phyloP scores from a whole-genome alignment of 2,113 vertebrate genomes.

The Tylochromis polylepis region DNA sequence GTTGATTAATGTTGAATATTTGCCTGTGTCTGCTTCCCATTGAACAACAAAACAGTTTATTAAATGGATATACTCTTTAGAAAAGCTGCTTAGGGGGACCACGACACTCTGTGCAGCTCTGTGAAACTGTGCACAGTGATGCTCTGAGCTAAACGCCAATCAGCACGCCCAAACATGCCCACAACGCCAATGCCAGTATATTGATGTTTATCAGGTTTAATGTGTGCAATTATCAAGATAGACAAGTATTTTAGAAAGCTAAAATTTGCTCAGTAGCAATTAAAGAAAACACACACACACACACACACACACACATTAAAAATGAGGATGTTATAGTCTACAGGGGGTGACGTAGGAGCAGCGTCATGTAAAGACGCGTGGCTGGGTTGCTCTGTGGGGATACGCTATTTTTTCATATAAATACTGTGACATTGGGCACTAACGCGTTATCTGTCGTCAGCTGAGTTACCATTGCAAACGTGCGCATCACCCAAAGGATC shows the following conservation, averaged over 20 bases:
- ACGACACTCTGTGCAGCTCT: not conserved
- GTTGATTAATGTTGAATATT: not conserved
- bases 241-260: not conserved
- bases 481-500: no score
- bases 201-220: not conserved
- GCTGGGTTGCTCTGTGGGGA: no score
- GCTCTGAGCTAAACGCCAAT: not conserved
- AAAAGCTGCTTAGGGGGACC: not conserved
- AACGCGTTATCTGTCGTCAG: no score
- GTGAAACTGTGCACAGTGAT: not conserved
- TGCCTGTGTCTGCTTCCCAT: not conserved
- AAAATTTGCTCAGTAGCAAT: not conserved
- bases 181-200: not conserved
- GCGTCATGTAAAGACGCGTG: no score
- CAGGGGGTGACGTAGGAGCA: no score
- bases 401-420: no score
- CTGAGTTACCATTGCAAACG: no score
- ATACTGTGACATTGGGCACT: no score
- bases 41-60: not conserved
- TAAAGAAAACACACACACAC: not conserved
- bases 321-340: not conserved
- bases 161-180: not conserved
- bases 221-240: not conserved
- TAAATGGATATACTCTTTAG: not conserved
- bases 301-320: not conserved